These are phyloP conservation scores for Hipparchia sbordonii DNA, from an alignment of 2,888 invertebrate genomes.

Conservation along the genomic window DNA sequence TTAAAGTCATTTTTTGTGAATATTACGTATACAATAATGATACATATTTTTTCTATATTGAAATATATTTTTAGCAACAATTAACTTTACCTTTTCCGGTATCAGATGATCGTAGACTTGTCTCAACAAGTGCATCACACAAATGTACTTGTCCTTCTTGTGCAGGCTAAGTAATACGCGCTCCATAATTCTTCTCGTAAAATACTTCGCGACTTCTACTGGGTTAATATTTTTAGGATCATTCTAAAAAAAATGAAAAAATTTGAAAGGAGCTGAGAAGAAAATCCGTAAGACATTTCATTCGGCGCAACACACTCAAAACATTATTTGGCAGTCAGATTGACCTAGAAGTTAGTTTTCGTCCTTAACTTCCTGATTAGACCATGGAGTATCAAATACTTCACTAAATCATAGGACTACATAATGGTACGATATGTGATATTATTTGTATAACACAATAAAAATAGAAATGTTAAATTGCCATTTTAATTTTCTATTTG, in stretches of 20 bases:
- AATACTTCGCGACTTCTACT: slow-evolving; percentile 60
- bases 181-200: slow-evolving; percentile 66
- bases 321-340: neutral
- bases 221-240: slow-evolving; percentile 56
- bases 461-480: too few relatives aligned
- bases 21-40: too few relatives aligned
- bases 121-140: slow-evolving; percentile 67
- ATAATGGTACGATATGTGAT: too few relatives aligned
- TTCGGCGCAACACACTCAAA: neutral
- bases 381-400: too few relatives aligned
- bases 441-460: too few relatives aligned
- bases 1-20: neutral
- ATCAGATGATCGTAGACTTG: slow-evolving; percentile 64
- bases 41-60: neutral
- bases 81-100: slow-evolving; percentile 58
- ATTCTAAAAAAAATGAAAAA: slow-evolving; percentile 42
- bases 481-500: too few relatives aligned
- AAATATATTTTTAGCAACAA: neutral
- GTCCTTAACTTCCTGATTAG: too few relatives aligned
- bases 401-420: too few relatives aligned
- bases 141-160: slow-evolving; percentile 72
- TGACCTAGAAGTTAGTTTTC: neutral
- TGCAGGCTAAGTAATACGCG: slow-evolving; percentile 68
- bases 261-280: neutral
- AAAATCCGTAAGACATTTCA: neutral